Conservation (phyloP, 2,888 invertebrate species). For the Lathronympha strigana region DNA sequence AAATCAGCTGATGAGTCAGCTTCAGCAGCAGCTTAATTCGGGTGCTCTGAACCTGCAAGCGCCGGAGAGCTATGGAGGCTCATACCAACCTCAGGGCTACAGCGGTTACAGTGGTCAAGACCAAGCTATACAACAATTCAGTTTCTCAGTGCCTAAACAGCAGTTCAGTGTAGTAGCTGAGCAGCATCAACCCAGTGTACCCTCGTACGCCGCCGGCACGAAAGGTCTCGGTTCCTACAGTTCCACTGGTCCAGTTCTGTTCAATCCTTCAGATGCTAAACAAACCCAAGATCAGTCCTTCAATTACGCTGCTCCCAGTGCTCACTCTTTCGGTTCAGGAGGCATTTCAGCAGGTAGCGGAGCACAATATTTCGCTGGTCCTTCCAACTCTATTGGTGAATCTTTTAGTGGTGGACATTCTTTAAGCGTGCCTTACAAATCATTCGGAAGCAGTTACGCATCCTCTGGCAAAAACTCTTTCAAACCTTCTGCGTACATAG, state of each 20-base stretch:
- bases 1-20: slow-evolving; percentile 73
- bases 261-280: slow-evolving; percentile 66
- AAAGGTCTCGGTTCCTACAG: slow-evolving; percentile 75
- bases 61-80: slow-evolving; percentile 59
- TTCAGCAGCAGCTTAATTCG: slow-evolving; percentile 68
- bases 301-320: slow-evolving; percentile 57
- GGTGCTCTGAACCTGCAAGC: slow-evolving; percentile 68
- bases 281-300: slow-evolving; percentile 51
- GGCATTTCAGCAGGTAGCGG: slow-evolving; percentile 33
- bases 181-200: slow-evolving; percentile 58
- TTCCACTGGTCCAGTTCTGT: slow-evolving; percentile 75
- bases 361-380: slow-evolving; percentile 42
- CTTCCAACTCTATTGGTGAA: slow-evolving; percentile 26
- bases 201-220: slow-evolving; percentile 71
- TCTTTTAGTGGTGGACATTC: slow-evolving; percentile 46
- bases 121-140: slow-evolving; percentile 61
- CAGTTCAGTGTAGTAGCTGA: slow-evolving; percentile 66
- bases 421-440: slow-evolving; percentile 57
- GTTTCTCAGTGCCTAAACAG: slow-evolving; percentile 63
- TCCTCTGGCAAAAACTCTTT: slow-evolving; percentile 69
- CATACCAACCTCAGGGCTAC: slow-evolving; percentile 62
- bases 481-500: slow-evolving; percentile 77
- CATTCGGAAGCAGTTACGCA: slow-evolving; percentile 58
- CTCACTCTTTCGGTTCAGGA: slow-evolving; percentile 50
- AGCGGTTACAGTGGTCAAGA: slow-evolving; percentile 62